A percentile compares a stretch with the other conserved stretches of the same genome.
These are phyloP conservation scores for Oryzaephilus surinamensis DNA, from an alignment of 1,140 invertebrate genomes.

Conservation along the genomic window DNA sequence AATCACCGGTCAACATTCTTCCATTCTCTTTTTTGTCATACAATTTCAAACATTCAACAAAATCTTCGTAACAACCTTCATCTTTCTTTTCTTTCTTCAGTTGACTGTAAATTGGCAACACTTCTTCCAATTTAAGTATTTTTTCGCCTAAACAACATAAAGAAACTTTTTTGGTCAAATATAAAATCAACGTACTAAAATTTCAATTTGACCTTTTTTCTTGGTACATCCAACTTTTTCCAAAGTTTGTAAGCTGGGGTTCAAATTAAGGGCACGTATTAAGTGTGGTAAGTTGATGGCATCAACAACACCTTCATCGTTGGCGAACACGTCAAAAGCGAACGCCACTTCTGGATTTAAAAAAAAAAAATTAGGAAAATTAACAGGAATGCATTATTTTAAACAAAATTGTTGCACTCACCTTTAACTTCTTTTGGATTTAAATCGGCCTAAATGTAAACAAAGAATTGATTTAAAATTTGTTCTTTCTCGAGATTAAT, in stretches of 20 bases:
- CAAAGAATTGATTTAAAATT: too few relatives aligned
- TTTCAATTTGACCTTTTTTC: constrained; percentile 85
- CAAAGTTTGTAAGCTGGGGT: constrained; percentile 82
- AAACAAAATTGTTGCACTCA: constrained; percentile 48
- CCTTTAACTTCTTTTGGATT: constrained; percentile 61
- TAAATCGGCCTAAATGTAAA: constrained; percentile 66
- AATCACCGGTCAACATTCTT: constrained; percentile 91
- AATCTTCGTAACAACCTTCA: constrained; percentile 94
- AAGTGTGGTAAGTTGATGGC: constrained; percentile 79
- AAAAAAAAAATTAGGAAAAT: too few relatives aligned
- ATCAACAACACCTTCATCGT: constrained; percentile 73
- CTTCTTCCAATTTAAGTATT: constrained; percentile 84
- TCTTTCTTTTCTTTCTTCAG: constrained; percentile 97
- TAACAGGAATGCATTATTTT: too few relatives aligned
- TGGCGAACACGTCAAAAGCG: constrained; percentile 81
- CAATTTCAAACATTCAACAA: constrained; percentile 97
- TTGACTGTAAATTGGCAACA: constrained; percentile 95
- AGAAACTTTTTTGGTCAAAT: neutral
- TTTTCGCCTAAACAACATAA: constrained; percentile 53
- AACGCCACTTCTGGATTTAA: constrained; percentile 62
- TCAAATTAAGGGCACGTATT: constrained; percentile 83
- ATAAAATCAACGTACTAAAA: neutral
- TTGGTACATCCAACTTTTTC: constrained; percentile 91
- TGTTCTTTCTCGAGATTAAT: too few relatives aligned
- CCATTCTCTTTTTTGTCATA: constrained; percentile 98